These are phyloP conservation scores for Micromussa lordhowensis DNA, from an alignment of 92 coral and sea anemone species.

Conservation along the genomic window DNA sequence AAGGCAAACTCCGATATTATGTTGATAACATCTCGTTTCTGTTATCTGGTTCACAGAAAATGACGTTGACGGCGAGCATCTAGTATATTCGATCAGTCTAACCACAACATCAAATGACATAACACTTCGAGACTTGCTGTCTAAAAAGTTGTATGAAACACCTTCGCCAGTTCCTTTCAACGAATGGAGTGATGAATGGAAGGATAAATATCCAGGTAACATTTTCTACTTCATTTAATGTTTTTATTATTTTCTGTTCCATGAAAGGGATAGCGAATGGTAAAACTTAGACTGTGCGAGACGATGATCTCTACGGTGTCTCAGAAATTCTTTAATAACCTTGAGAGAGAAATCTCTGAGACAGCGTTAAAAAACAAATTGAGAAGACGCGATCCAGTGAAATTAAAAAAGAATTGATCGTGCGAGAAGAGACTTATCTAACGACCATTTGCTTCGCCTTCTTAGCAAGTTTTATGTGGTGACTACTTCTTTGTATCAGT, in stretches of 20 bases:
- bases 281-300: too few species aligned
- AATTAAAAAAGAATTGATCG: too few species aligned
- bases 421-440: too few species aligned
- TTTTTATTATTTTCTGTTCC: background rate
- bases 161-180: background rate
- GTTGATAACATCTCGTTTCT: background rate
- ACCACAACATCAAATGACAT: background rate
- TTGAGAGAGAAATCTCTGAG: too few species aligned
- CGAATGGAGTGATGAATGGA: background rate
- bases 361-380: too few species aligned
- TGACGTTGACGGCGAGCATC: background rate
- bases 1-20: background rate
- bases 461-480: too few species aligned
- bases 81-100: background rate
- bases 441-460: too few species aligned
- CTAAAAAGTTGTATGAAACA: background rate
- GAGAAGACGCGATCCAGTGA: too few species aligned
- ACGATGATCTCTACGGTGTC: too few species aligned
- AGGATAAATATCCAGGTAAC: background rate
- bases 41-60: background rate
- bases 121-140: background rate
- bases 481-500: too few species aligned
- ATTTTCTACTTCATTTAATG: background rate
- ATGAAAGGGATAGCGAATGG: too few species aligned
- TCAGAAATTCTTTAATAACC: too few species aligned